Evolutionary conservation across 1,140 invertebrate species (phyloP).

Genomic region (Patella vulgata): DNA sequence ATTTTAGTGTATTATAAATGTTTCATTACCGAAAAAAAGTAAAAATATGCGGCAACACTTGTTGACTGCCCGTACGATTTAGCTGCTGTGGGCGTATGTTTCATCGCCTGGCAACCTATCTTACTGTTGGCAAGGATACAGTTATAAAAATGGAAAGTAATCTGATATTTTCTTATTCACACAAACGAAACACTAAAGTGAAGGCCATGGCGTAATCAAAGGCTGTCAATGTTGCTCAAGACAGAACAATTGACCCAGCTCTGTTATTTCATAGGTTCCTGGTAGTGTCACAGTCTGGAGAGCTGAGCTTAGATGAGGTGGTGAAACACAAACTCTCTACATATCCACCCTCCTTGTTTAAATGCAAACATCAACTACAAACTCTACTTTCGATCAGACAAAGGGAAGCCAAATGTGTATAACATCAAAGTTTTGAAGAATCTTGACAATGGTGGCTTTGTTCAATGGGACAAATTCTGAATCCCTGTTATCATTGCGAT

Average conservation of each 20-base stretch:
- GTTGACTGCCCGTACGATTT: too few relatives aligned
- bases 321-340: too few relatives aligned
- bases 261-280: not conserved
- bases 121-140: not conserved
- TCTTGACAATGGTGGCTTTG: not conserved
- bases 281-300: too few relatives aligned
- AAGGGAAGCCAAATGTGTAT: too few relatives aligned
- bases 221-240: constrained; percentile 3
- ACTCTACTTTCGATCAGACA: too few relatives aligned
- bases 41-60: too few relatives aligned
- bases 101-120: constrained; percentile 29
- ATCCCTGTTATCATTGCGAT: not conserved
- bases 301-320: not conserved
- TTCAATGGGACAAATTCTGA: not conserved
- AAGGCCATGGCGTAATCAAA: not conserved
- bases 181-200: not conserved
- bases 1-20: too few relatives aligned
- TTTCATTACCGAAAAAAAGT: too few relatives aligned
- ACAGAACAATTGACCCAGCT: constrained; percentile 2
- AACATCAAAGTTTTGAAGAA: too few relatives aligned
- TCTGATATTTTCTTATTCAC: not conserved
- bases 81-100: too few relatives aligned
- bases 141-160: not conserved
- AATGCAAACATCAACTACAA: not conserved
- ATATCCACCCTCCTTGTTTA: not conserved